Percentiles rank a stretch among this genome's conserved stretches.
Evolutionary conservation across 2,113 vertebrate genomes (phyloP).

Genomic region (Pithys albifrons): DNA sequence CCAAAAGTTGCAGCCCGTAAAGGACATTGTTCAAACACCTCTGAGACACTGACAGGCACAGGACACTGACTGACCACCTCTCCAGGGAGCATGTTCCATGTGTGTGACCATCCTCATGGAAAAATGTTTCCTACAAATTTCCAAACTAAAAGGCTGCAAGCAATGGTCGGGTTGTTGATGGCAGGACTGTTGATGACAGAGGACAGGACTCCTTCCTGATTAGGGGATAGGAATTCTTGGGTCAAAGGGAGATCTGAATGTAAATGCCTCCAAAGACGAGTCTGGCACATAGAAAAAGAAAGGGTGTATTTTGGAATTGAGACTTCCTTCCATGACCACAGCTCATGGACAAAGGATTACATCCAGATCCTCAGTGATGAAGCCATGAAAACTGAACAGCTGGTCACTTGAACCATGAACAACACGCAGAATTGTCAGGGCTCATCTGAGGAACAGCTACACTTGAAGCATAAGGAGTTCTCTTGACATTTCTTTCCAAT

Average conservation of each 20-base stretch:
- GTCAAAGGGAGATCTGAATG: background rate
- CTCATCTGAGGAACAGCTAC: background rate
- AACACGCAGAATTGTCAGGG: background rate
- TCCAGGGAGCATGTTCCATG: background rate
- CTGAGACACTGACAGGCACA: background rate
- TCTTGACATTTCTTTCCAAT: background rate
- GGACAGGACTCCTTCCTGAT: background rate
- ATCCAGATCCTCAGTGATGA: background rate
- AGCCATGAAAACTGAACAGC: background rate
- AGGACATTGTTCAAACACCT: background rate
- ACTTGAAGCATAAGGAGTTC: background rate
- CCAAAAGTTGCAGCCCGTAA: background rate
- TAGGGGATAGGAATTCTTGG: background rate
- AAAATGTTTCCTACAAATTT: background rate
- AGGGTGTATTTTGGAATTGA: background rate
- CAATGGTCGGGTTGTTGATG: background rate
- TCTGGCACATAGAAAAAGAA: background rate
- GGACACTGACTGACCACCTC: accelerated
- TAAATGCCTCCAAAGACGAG: background rate
- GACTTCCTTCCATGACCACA: background rate
- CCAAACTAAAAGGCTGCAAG: background rate
- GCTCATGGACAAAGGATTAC: background rate
- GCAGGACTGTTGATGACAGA: background rate
- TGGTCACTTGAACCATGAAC: background rate
- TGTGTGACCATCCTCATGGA: accelerated